These are phyloP conservation scores for Allophyes oxyacanthae DNA, from an alignment of 2,888 invertebrate genomes.

Conservation along the genomic window DNA sequence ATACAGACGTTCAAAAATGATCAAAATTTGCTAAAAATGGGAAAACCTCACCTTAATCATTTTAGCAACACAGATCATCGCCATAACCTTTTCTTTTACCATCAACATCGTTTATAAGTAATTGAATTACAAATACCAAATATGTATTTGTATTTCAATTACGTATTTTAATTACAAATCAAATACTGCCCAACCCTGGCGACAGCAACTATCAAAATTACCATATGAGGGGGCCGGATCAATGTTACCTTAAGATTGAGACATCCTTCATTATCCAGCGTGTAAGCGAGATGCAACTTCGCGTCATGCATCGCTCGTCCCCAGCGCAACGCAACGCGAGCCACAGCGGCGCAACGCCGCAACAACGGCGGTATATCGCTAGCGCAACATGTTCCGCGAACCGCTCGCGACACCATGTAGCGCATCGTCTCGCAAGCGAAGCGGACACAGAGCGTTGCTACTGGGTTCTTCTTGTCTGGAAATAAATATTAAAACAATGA, in stretches of 20 bases:
- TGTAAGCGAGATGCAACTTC: conserved; percentile 71
- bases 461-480: conserved; percentile 69
- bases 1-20: too few species aligned
- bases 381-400: conserved; percentile 23
- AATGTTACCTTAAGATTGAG: conserved; percentile 71
- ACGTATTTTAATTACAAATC: conserved; percentile 23
- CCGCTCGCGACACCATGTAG: conserved; percentile 42
- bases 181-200: too few species aligned
- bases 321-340: conserved; percentile 69
- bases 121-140: conserved; percentile 13
- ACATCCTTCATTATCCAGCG: conserved; percentile 58
- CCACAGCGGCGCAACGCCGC: conserved; percentile 63
- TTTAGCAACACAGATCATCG: too few species aligned
- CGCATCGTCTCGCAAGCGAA: conserved; percentile 73
- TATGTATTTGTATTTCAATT: conserved; percentile 20
- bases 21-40: too few species aligned
- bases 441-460: conserved; percentile 68
- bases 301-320: conserved; percentile 73
- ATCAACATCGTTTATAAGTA: too few species aligned
- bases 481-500: too few species aligned
- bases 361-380: conserved; percentile 54
- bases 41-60: too few species aligned
- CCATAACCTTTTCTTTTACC: too few species aligned
- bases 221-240: too few species aligned
- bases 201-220: too few species aligned